Evolutionary conservation across 1,140 invertebrate species (phyloP).

Genomic region (Drosophila simulans): DNA sequence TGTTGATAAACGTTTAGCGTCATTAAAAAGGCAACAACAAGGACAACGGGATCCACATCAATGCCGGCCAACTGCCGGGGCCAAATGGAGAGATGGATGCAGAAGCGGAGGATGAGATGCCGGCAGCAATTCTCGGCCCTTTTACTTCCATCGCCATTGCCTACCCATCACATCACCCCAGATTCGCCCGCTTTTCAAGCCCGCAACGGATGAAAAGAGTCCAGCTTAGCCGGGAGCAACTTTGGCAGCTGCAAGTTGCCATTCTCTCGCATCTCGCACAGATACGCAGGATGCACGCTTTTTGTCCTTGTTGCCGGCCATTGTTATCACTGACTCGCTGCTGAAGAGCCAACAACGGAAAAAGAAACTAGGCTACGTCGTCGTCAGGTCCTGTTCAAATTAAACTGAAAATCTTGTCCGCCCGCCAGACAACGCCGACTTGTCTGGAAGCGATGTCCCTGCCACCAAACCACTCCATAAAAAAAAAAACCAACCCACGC

Average conservation of each 20-base stretch:
- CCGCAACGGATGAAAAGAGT: slow-evolving; percentile 50
- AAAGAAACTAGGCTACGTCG: slow-evolving; percentile 70
- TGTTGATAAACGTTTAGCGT: slow-evolving; percentile 77
- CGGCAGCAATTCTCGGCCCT: slow-evolving; percentile 28
- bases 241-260: slow-evolving; percentile 55
- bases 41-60: slow-evolving; percentile 40
- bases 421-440: slow-evolving; percentile 43
- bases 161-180: slow-evolving; percentile 3
- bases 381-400: slow-evolving; percentile 76
- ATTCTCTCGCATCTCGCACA: slow-evolving; percentile 3
- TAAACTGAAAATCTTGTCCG: slow-evolving; percentile 79
- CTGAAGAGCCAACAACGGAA: slow-evolving; percentile 35
- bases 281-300: slow-evolving; percentile 70
- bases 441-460: slow-evolving; percentile 35
- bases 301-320: slow-evolving; percentile 58
- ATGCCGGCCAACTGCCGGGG: slow-evolving; percentile 33
- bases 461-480: slow-evolving; percentile 2
- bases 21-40: slow-evolving; percentile 64
- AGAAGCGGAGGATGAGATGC: slow-evolving; percentile 3
- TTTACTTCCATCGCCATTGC: background rate
- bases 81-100: slow-evolving; percentile 12
- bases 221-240: slow-evolving; percentile 57
- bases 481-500: background rate
- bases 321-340: slow-evolving; percentile 51
- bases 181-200: slow-evolving; percentile 24